Percentiles rank a stretch among this genome's conserved stretches.
These are phyloP conservation scores for Spilogale gracilis DNA, from an alignment of 2,113 vertebrate species.

Conservation along the genomic window DNA sequence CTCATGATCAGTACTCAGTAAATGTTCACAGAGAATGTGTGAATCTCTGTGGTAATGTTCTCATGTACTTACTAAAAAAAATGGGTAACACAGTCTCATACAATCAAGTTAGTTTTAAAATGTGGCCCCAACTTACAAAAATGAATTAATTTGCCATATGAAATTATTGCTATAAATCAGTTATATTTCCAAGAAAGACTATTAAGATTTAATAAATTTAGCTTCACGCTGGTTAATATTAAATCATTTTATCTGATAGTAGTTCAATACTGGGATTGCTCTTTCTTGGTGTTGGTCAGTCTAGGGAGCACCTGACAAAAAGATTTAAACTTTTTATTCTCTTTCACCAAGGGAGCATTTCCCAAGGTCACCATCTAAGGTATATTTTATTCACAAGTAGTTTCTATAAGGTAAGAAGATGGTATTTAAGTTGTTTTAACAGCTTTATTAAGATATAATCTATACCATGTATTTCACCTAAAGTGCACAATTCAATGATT, in stretches of 20 bases:
- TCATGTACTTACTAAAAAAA: background rate
- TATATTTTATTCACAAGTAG: background rate
- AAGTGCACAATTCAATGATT: background rate
- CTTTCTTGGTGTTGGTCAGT: background rate
- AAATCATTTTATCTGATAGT: slow-evolving; percentile 27
- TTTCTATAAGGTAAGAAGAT: background rate
- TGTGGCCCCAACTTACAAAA: background rate
- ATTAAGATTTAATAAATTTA: background rate
- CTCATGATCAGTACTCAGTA: background rate
- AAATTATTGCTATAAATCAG: background rate
- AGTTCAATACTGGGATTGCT: background rate
- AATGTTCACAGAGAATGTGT: slow-evolving; percentile 36
- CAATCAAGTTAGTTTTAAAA: slow-evolving; percentile 25
- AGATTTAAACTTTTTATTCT: background rate
- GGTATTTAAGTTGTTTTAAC: slow-evolving; percentile 21
- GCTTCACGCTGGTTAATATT: background rate
- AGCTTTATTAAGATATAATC: background rate
- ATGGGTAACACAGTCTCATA: background rate
- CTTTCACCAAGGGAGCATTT: background rate
- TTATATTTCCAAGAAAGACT: background rate
- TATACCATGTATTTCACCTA: background rate
- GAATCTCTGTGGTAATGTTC: background rate
- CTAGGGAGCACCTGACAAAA: background rate
- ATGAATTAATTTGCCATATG: slow-evolving; percentile 16
- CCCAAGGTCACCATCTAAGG: background rate